Evolutionary conservation across 2,888 invertebrate genomes (phyloP), one percentile per base, ranked within the genome.

Genomic region (Therioaphis trifolii): DNA sequence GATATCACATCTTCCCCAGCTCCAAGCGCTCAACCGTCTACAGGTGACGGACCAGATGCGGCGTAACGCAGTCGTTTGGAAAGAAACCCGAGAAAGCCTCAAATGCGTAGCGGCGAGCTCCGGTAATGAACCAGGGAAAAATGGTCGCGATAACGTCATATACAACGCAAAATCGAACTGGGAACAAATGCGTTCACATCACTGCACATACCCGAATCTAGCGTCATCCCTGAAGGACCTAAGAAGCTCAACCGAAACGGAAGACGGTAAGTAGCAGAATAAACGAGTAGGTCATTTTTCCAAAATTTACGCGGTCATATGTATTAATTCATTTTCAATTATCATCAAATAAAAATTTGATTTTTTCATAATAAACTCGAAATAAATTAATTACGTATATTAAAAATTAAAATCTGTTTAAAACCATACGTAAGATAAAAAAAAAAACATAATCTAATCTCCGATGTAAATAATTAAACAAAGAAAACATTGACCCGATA

Each of bases 141-240:
- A 84, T 9, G 84, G 77, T 14, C 78, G 84, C 2, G 84, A 84
- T 2, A 69, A 95, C 88, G 93, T 95, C 4, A 95, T 95, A 85
- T 93, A 94, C 61, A 95, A 95, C 87, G 95, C 95, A 2, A 91
- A 94, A 86, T 94, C 94, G n/a, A 95, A 95, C 88, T 95, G 95
- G 95, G 95, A 95, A 88, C 89, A 95, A 74, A 89, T 95, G 18
- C 91, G 94, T 85, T 92, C 94, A 4, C 93, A 92, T 89, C 92
- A 92, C 49, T 92, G 84, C 29, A n/a, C 27, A 1, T 63, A 82
- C 14, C 84, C 85, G 9, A 74, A 75, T 58, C 72, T 85, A 66
- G 76, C 82, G 4, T 74, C 82, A 24, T 82, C 82, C 1, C 63
- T 86, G n/a, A 86, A 86, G 84, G 86, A 86, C 79, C 66, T 86